Percentiles rank a stretch among this genome's conserved stretches.
phyloP scores from a whole-genome alignment of 2,888 invertebrate species.

The Perdita meconis region DNA sequence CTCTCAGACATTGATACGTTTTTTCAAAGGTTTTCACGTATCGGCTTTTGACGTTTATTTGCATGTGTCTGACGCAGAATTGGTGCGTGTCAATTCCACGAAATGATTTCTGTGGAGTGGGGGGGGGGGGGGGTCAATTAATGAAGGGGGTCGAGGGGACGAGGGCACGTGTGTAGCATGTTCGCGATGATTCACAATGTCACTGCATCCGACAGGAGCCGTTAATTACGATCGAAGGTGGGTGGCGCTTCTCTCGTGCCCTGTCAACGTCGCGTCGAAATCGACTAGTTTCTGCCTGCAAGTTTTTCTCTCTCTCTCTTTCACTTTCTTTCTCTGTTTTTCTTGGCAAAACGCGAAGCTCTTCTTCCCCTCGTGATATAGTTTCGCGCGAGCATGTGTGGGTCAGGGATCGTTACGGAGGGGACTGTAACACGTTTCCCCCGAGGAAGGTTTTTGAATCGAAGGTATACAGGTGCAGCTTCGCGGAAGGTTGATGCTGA shows the following conservation, averaged over 20 bases:
- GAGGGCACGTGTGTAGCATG: constrained; percentile 5
- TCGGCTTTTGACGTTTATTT: not conserved
- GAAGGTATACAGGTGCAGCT: constrained; percentile 39
- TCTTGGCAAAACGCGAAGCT: constrained; percentile 21
- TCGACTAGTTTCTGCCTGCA: constrained; percentile 39
- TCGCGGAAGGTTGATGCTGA: constrained; percentile 39
- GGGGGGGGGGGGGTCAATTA: constrained; percentile 22
- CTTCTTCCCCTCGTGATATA: constrained; percentile 18
- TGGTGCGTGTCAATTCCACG: not conserved
- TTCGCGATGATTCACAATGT: constrained; percentile 33
- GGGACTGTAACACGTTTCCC: constrained; percentile 20
- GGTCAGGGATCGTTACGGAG: constrained; percentile 37
- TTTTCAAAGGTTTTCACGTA: not conserved
- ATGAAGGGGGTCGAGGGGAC: not conserved
- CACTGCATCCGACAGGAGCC: constrained; percentile 27
- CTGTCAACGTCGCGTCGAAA: constrained; percentile 13
- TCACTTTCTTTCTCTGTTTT: too few relatives aligned
- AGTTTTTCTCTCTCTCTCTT: too few relatives aligned
- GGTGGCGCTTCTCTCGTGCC: constrained; percentile 37
- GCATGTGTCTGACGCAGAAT: too few relatives aligned
- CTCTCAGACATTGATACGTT: not conserved
- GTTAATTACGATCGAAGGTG: constrained; percentile 49
- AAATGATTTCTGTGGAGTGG: not conserved
- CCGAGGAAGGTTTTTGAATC: constrained; percentile 34
- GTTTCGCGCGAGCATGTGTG: constrained; percentile 17